phyloP scores from a whole-genome alignment of 2,797 vertebrate genomes.

The Gorsachius magnificus region DNA sequence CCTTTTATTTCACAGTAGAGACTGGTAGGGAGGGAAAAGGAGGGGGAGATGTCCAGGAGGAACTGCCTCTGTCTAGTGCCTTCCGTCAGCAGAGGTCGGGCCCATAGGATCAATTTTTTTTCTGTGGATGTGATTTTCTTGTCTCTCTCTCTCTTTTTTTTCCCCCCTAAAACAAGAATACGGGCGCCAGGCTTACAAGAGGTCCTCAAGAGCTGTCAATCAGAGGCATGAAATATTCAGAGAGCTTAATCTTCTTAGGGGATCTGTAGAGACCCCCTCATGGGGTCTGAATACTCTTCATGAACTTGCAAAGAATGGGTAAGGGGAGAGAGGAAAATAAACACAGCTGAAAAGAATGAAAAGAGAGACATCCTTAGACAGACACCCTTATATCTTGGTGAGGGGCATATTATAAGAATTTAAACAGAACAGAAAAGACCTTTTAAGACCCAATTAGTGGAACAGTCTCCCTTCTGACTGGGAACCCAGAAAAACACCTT shows the following conservation, averaged over 20 bases:
- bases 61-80: constrained; percentile 20
- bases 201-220: constrained; percentile 79
- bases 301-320: constrained; percentile 49
- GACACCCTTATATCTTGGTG: constrained; percentile 37
- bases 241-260: constrained; percentile 71
- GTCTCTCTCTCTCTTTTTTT: background rate
- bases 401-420: constrained; percentile 58
- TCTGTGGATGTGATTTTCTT: constrained; percentile 32
- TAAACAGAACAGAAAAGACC: constrained; percentile 47
- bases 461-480: constrained; percentile 27
- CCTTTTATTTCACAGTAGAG: constrained; percentile 41
- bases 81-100: constrained; percentile 53
- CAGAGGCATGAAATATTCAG: constrained; percentile 85
- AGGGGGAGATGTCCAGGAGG: background rate
- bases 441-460: constrained; percentile 58
- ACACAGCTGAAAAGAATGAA: constrained; percentile 60
- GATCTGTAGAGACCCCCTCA: constrained; percentile 71
- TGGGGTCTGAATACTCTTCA: constrained; percentile 60
- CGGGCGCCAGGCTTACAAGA: constrained; percentile 80
- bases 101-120: constrained; percentile 73
- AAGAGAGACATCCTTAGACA: constrained; percentile 54
- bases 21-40: background rate
- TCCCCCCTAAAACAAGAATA: constrained; percentile 51
- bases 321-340: constrained; percentile 34
- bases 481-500: background rate